Evolutionary conservation across 2,888 invertebrate genomes (phyloP), one percentile per base, ranked within the genome.

Genomic region (Zootermopsis nevadensis): DNA sequence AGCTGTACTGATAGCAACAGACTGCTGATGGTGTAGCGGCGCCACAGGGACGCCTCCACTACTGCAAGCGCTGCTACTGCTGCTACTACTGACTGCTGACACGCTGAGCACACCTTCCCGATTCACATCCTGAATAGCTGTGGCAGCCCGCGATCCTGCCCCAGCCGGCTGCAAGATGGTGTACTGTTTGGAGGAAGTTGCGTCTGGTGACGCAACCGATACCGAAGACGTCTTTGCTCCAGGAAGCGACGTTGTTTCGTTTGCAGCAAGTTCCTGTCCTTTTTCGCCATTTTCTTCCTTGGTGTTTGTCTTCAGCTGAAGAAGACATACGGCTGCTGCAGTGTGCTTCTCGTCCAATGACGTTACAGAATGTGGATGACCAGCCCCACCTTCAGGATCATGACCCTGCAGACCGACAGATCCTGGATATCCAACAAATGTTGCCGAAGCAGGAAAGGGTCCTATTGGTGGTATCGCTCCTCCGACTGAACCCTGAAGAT

Each of bases 161-260:
- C 94, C 94, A 22, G 96, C 96, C 0, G 96, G 96, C 89, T 97
- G 96, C 85, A 97, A 91, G 86, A 96, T 96, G 84, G 96, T 97
- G 88, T 96, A 97, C 89, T 96, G 96, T 90, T 97, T 97, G 84
- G 94, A 93, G 19, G 90, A 92, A 22, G 79, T 79, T 87, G 86
- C 84, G 72, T 86, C 86, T n/a, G 86, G 86, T 22, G 86, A 86
- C 30, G 85, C 85, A 33, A 79, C 79, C 22, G 79, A 66, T 22
- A 79, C 66, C 1, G 79, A 66, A 0, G 79, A n/a, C 83, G 60
- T 83, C 84, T 88, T 87, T 88, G 91, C 87, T 88, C 92, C 88
- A 82, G 90, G 38, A 42, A 66, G 53, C 77, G 83, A 80, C 24
- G 83, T 86, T 0, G 89, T 83, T 82, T 89, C 86, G 77, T 86